Percentiles rank a stretch among this genome's conserved stretches.
phyloP scores from a whole-genome alignment of 2,888 invertebrate genomes.

The Trisateles emortualis region DNA sequence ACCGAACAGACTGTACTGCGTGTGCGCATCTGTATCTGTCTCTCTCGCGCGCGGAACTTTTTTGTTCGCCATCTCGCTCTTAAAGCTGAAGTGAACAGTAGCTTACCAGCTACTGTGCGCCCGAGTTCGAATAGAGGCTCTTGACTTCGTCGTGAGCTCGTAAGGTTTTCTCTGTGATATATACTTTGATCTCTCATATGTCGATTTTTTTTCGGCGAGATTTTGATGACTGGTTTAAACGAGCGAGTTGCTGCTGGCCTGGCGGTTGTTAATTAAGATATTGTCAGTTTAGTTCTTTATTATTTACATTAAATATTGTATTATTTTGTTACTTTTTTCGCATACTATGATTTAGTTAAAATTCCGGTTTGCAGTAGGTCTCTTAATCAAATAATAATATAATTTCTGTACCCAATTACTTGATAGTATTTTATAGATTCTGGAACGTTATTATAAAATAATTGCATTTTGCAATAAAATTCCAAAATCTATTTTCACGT shows the following conservation, averaged over 20 bases:
- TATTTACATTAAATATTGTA: constrained; percentile 32
- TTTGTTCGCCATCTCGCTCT: constrained; percentile 49
- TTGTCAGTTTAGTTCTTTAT: constrained; percentile 62
- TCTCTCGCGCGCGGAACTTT: constrained; percentile 49
- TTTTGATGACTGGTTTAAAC: constrained; percentile 74
- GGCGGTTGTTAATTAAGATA: constrained; percentile 74
- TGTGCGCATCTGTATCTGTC: constrained; percentile 68
- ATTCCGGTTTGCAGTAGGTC: too few relatives aligned
- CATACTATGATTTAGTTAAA: too few relatives aligned
- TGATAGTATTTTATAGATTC: background rate
- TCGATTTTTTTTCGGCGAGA: constrained; percentile 77
- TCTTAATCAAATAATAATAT: too few relatives aligned
- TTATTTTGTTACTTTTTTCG: background rate
- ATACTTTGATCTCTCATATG: constrained; percentile 72
- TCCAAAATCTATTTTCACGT: too few relatives aligned
- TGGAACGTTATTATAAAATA: too few relatives aligned
- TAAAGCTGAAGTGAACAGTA: constrained; percentile 76
- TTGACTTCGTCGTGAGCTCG: constrained; percentile 73
- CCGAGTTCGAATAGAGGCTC: constrained; percentile 77
- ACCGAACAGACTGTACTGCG: constrained; percentile 69
- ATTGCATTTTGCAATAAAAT: too few relatives aligned
- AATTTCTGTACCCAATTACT: too few relatives aligned
- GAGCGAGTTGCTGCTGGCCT: constrained; percentile 67
- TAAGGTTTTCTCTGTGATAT: constrained; percentile 66
- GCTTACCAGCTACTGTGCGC: too few relatives aligned